A percentile compares a stretch with the other conserved stretches of the same genome.
Conservation (phyloP, 2,888 invertebrate species). For the Catocala fraxini region DNA sequence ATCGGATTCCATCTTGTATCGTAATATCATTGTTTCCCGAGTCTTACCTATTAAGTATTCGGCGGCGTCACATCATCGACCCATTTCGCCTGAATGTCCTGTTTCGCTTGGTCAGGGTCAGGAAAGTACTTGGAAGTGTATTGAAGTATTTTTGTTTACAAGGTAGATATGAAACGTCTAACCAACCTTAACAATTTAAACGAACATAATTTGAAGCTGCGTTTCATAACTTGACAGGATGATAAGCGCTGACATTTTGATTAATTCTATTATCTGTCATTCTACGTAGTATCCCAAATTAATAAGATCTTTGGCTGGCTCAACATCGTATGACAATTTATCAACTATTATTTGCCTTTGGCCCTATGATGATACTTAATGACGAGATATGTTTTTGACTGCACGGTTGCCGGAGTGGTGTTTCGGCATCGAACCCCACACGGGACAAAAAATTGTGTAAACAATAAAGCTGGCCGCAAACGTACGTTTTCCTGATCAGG, state of each 20-base stretch:
- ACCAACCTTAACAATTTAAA: constrained; percentile 29
- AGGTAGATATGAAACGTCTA: constrained; percentile 28
- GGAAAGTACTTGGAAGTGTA: constrained; percentile 28
- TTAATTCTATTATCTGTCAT: constrained; percentile 60
- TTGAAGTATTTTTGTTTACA: too few species aligned
- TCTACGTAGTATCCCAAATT: constrained; percentile 53
- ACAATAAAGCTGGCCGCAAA: too few species aligned
- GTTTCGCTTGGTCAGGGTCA: constrained; percentile 43
- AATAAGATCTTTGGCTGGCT: constrained; percentile 53
- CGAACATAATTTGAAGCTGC: constrained; percentile 34
- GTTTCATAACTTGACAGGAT: constrained; percentile 47
- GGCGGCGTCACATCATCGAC: constrained; percentile 39
- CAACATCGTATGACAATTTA: constrained; percentile 37
- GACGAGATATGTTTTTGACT: too few species aligned
- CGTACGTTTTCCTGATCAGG: too few species aligned
- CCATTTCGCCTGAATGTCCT: constrained; percentile 31
- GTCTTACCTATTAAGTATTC: constrained; percentile 19
- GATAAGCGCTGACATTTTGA: constrained; percentile 58
- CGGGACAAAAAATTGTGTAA: too few species aligned
- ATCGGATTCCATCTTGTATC: constrained; percentile 28
- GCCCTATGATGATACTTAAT: too few species aligned
- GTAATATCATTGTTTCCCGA: constrained; percentile 23
- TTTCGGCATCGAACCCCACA: too few species aligned
- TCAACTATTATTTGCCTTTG: constrained; percentile 35
- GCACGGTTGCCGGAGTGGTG: too few species aligned